Base-by-base conservation (phyloP, 2,113 vertebrate genomes). In the Noturus placidus region DNA sequence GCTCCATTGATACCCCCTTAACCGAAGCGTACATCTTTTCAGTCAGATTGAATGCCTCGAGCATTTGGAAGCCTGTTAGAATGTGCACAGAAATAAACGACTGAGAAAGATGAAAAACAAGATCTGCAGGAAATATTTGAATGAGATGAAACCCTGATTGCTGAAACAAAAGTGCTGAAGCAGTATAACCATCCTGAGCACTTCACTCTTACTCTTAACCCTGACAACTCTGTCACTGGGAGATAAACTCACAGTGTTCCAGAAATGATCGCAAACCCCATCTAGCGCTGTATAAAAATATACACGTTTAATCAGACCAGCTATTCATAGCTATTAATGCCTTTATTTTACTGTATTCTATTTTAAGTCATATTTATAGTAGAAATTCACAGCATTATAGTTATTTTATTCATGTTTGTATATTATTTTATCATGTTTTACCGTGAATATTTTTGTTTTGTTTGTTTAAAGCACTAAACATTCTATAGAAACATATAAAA, bases 41-140 rank as follows among this genome's bases (percentile, higher is more conserved):
- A 5, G 98, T 99, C 91, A 99, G 92, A 92, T 99, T 99, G 89
- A 99, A 99, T 0, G 97, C 96, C 93, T 99, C 98, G 17, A 99
- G 94, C 98, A 99, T 99, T 93, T 97, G 96, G 95, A 99, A 99
- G 89, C 98, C 98, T 99, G 92, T 27, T 89, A 42, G n/a, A 56
- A 77, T 50, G n/a, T 5, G 33, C 2, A 76, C 17, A 59, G 2
- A 22, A 46, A 52, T 83, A n/a, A 46, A 33, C 20, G 10, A 13
- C 11, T 2, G 17, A 22, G 22, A 10, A 63, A 83, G 17, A 50
- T 19, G 4, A 13, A 35, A 63, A 65, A 63, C 9, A 27, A 67
- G 38, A 54, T 54, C 25, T 77, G 25, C 6, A 30, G 70, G 65
- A 30, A 65, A 86, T 19, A 72, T 52, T 50, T n/a, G 17, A n/a